Conservation (phyloP, 2,888 invertebrate species). For the Troides aeacus region DNA sequence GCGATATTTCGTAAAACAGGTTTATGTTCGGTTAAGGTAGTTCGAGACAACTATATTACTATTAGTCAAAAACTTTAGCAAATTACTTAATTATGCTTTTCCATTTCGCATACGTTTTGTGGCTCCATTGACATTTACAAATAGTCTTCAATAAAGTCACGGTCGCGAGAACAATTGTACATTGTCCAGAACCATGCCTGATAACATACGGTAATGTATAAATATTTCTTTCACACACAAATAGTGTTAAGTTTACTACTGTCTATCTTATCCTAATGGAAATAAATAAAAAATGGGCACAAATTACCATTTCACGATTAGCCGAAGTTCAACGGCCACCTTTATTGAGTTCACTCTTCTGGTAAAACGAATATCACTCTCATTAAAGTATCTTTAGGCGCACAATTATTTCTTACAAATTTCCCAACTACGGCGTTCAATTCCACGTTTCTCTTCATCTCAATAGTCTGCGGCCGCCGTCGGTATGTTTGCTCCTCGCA, state of each 20-base stretch:
- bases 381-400: constrained; percentile 4
- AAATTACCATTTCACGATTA: constrained; percentile 22
- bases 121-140: constrained; percentile 14
- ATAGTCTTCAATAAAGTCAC: constrained; percentile 13
- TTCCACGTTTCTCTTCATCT: constrained; percentile 14
- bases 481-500: constrained; percentile 31
- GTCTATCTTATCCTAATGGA: background rate
- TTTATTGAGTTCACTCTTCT: constrained; percentile 12
- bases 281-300: constrained; percentile 1
- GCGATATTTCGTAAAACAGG: constrained; percentile 22
- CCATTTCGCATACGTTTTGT: background rate
- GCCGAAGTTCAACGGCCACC: constrained; percentile 5
- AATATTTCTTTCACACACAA: background rate
- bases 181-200: constrained; percentile 21
- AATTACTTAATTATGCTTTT: constrained; percentile 1
- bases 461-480: constrained; percentile 13
- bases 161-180: constrained; percentile 17
- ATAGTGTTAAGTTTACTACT: constrained; percentile 4
- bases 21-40: constrained; percentile 7
- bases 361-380: constrained; percentile 7
- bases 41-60: constrained; percentile 15
- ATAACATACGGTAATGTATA: constrained; percentile 15
- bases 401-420: constrained; percentile 15
- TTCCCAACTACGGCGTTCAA: constrained; percentile 2
- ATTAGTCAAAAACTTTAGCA: constrained; percentile 8